Conservation (phyloP, 2,888 invertebrate species). For the Eupithecia subfuscata region DNA sequence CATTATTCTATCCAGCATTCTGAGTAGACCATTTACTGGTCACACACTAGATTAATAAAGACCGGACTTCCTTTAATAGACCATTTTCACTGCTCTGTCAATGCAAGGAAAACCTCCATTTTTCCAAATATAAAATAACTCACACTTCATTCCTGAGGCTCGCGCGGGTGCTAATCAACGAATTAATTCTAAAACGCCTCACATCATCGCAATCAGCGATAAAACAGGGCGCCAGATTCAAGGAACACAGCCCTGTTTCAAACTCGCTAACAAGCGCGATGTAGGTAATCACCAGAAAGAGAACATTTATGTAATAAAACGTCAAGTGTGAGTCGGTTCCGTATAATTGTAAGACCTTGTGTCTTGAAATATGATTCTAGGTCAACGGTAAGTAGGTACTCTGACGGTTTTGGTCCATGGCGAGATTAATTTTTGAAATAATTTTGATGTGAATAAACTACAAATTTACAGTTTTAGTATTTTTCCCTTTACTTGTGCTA, state of each 20-base stretch:
- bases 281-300: not conserved
- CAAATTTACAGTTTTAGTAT: too few relatives aligned
- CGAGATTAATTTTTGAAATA: too few relatives aligned
- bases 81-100: not conserved
- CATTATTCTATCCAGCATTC: too few relatives aligned
- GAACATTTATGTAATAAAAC: not conserved
- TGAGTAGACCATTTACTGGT: not conserved
- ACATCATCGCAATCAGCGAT: conserved; percentile 28
- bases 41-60: not conserved
- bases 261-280: conserved; percentile 17
- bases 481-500: too few relatives aligned
- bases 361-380: too few relatives aligned
- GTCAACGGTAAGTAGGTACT: too few relatives aligned
- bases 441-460: too few relatives aligned
- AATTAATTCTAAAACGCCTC: conserved; percentile 32
- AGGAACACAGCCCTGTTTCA: conserved; percentile 11
- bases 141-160: not conserved
- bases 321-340: too few relatives aligned
- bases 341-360: too few relatives aligned
- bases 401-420: too few relatives aligned
- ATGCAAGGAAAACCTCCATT: not conserved
- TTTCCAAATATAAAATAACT: not conserved
- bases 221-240: conserved; percentile 7
- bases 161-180: conserved; percentile 15
- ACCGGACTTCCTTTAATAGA: not conserved